Percentiles rank a stretch among this genome's conserved stretches.
These are phyloP conservation scores for Lithophane ornitopus DNA, from an alignment of 2,888 invertebrate species.

Conservation along the genomic window DNA sequence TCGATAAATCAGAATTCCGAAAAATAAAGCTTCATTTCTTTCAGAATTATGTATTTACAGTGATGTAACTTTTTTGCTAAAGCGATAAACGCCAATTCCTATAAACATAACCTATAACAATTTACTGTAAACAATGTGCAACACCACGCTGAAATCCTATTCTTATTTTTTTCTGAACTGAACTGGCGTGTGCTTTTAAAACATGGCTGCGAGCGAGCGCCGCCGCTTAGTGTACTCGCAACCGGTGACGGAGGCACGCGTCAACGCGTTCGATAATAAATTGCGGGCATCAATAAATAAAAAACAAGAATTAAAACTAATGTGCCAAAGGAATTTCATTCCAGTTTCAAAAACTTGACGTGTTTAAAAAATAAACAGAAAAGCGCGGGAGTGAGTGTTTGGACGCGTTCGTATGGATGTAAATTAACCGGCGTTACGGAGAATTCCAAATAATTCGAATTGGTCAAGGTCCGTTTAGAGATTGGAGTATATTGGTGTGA, in stretches of 20 bases:
- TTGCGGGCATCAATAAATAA: constrained; percentile 70
- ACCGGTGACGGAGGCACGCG: constrained; percentile 83
- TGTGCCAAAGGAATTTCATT: constrained; percentile 66
- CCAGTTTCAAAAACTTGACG: constrained; percentile 59
- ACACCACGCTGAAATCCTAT: constrained; percentile 78
- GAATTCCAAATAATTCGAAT: constrained; percentile 78
- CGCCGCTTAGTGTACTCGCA: constrained; percentile 83
- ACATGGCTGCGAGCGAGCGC: constrained; percentile 82
- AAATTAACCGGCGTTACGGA: constrained; percentile 81
- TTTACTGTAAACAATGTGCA: constrained; percentile 70
- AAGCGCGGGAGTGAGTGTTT: constrained; percentile 78
- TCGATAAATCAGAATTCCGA: neutral
- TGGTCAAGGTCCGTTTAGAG: constrained; percentile 80
- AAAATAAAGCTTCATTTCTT: constrained; percentile 6
- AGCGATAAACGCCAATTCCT: constrained; percentile 30
- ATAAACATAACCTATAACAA: constrained; percentile 57
- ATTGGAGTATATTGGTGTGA: constrained; percentile 79
- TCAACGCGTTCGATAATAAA: constrained; percentile 70
- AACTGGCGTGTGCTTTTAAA: constrained; percentile 84
- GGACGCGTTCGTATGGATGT: constrained; percentile 77
- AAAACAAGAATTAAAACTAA: constrained; percentile 66
- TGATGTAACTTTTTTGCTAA: constrained; percentile 6
- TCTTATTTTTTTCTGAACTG: constrained; percentile 82
- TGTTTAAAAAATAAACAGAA: constrained; percentile 66
- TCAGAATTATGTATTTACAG: neutral